Evolutionary conservation across 2,113 vertebrate species (phyloP).

Genomic region (Nymphicus hollandicus): DNA sequence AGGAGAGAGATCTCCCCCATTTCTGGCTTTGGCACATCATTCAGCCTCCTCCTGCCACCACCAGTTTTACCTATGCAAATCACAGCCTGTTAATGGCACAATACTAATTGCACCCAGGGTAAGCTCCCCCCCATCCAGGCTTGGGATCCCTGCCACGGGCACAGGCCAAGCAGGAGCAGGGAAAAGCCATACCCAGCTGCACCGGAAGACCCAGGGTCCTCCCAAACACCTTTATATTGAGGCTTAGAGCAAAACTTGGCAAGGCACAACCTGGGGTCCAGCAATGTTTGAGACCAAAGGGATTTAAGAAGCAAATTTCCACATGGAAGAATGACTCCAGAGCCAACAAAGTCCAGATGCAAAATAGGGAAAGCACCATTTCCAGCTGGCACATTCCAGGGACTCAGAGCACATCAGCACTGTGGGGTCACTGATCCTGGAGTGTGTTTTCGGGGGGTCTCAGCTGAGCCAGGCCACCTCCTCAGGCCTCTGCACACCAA

Average conservation of each 20-base stretch:
- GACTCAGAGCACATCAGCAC: neutral
- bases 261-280: neutral
- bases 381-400: fast-evolving
- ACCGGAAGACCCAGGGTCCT: neutral
- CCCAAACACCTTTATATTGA: neutral
- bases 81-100: fast-evolving
- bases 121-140: neutral
- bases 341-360: neutral
- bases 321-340: neutral
- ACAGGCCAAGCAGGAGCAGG: neutral
- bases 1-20: neutral
- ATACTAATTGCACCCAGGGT: neutral
- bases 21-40: neutral
- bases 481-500: neutral
- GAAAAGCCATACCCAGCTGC: neutral
- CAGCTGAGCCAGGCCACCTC: neutral
- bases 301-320: neutral
- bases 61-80: neutral
- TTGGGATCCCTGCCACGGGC: neutral
- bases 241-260: neutral
- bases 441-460: neutral
- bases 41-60: neutral
- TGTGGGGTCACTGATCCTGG: neutral
- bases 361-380: neutral
- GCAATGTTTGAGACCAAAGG: neutral